Evolutionary conservation across 2,797 vertebrate species (phyloP), one percentile per base, ranked within the genome.

Genomic region (Anguilla obscura): DNA sequence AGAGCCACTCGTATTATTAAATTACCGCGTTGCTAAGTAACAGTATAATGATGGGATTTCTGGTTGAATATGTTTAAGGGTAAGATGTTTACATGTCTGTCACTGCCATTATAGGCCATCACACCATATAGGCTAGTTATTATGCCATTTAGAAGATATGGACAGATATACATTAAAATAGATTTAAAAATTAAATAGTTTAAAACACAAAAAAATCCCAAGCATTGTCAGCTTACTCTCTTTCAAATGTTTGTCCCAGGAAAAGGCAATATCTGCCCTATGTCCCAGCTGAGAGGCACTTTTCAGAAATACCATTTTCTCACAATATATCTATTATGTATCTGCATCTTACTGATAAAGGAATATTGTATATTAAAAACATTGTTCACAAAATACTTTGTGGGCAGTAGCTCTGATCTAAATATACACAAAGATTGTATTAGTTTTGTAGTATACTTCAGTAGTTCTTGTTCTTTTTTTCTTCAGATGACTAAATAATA

Each of bases 21-120:
- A 83, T 83, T 7, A 18, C 79, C 10, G 79, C 50, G 79, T 83
- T 83, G 79, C 79, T 83, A 52, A 83, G 79, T 83, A 52, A 83
- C 79, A 27, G 45, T 45, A 52, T 52, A n/a, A 83, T n/a, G 45
- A 48, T 36, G 18, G n/a, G 45, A 24, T 52, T 48, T 50, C 21
- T 50, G 45, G 40, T 14, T 24, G 79, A 82, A 50, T 24, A 50
- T 8, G 40, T 52, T 27, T 21, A n/a, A 48, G 45, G 6, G 71
- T 76, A 12, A 40, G 30, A n/a, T 21, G 79, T 52, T 50, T 82
- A 3, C 7, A 18, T 9, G n/a, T 21, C 79, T 52, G 24, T 83
- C 45, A 24, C 21, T 4, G 45, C 5, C 10, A 48, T n/a, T 83
- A 6, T 83, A 52, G 2, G 1, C 33, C 14, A 45, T 21, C 24